Base-by-base conservation (phyloP, 2,888 invertebrate species). In the Chrysolina haemoptera region DNA sequence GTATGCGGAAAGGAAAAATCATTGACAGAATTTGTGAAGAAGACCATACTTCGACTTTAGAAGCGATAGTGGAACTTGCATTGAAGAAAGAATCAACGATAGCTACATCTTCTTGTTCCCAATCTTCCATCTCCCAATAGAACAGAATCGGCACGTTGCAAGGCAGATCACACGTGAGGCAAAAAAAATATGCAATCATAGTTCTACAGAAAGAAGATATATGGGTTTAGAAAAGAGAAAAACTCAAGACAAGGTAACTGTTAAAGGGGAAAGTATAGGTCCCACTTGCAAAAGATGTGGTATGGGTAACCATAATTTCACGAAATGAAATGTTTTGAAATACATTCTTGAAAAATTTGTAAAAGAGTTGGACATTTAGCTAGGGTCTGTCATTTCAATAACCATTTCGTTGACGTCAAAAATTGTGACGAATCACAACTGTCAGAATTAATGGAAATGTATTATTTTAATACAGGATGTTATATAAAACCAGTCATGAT, bases 11-110 rank as follows among this genome's bases (percentile, higher is more conserved):
- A 43, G 76, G 74, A 1, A 40, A 41, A 53, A 64, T 78, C 11
- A 16, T 72, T 35, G 76, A 78, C n/a, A 18, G 77, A 65, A 68
- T 79, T 20, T 77, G 73, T 65, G 75, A 79, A 70, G 76, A 76
- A 68, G 66, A 74, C 5, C 69, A 68, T 48, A 70, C 62, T 12
- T 50, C 46, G 14, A 43, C 59, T n/a, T 50, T 20, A 55, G 43
- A 72, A 10, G 63, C 18, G 35, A 65, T 62, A 11, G 18, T 53
- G 35, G 43, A 73, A 14, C 48, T 73, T 22, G 62, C 68, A 4
- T 50, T 62, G n/a, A 68, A 72, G 27, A 68, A 63, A 55, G 68
- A 71, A 48, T 66, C 71, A n/a, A 59, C 71, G 43, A 20, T 71
- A 18, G 43, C 43, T 43, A 43, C 43, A 43, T 41, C 59, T 12